Percentiles rank a stretch among this genome's conserved stretches.
phyloP scores from a whole-genome alignment of 2,113 vertebrate genomes.

The Xiphorhynchus elegans region DNA sequence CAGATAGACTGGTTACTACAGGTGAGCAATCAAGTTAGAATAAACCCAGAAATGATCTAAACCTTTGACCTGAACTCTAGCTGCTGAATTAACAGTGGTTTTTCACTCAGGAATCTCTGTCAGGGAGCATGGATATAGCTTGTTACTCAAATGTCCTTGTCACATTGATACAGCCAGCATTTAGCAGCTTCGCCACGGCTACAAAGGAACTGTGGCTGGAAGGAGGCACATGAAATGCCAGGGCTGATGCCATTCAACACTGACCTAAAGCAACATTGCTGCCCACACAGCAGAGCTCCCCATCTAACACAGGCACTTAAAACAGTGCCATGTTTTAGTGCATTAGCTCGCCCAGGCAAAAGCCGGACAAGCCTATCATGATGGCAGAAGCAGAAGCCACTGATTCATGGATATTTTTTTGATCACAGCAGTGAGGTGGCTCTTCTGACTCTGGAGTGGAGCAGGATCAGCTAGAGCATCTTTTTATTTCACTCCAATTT shows the following conservation, averaged over 20 bases:
- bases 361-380: background rate
- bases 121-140: background rate
- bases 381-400: background rate
- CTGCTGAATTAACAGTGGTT: background rate
- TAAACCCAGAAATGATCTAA: slow-evolving; percentile 16
- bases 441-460: background rate
- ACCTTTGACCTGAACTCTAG: slow-evolving; percentile 13
- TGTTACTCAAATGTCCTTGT: background rate
- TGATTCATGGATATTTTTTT: background rate
- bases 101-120: background rate
- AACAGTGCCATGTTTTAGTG: background rate
- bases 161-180: background rate
- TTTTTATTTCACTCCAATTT: background rate
- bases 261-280: background rate
- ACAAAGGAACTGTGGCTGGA: background rate
- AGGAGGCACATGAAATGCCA: background rate
- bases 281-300: background rate
- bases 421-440: background rate
- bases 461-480: background rate
- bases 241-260: background rate
- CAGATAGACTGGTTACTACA: slow-evolving; percentile 14
- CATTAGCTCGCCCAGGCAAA: background rate
- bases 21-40: slow-evolving; percentile 7
- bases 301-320: background rate
- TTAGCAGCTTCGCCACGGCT: background rate